Base-by-base conservation (phyloP, 2,113 vertebrate species). In the Cavia aperea region DNA sequence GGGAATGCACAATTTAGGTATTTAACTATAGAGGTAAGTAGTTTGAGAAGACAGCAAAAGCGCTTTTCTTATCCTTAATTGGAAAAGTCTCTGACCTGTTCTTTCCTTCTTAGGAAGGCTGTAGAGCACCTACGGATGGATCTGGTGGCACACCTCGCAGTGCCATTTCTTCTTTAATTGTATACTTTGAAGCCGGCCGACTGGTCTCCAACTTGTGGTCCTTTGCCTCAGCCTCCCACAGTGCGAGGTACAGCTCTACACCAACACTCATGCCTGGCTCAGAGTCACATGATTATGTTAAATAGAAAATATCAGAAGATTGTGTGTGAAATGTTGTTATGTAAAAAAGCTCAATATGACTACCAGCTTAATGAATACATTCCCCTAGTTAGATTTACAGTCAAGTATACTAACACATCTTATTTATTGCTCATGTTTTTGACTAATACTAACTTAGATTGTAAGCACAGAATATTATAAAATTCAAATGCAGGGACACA, bases 391-490 rank as follows among this genome's bases (percentile, higher is more conserved):
- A 90, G 6, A 73, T 60, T 7, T 21, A 56, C 23, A 92, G 7
- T 82, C 31, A 83, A 93, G 93, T 68, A 83, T 18, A 33, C 4
- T 15, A 33, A 29, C 68, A 3, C 5, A 49, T 86, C 12, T 92
- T 3, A 31, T 39, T 51, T 36, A 29, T 63, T 84, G 21, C 21
- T 58, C 68, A 29, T 81, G 65, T 70, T 92, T 91, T 94, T 83
- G 24, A 86, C 77, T 89, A 6, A 75, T 36, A 81, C n/a, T 5
- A 36, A 3, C 18, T 95, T 82, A 92, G 39, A 68, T 93, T 29
- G 77, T 63, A 81, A 92, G 88, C 19, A 85, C 70, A 60, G 46
- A 24, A 56, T 81, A 65, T 90, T 91, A 54, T 81, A 49, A 91
- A 78, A 89, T 84, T 51, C 65, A 85, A 82, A 65, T 56, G 0